These are phyloP conservation scores for Teinopalpus imperialis DNA, from an alignment of 2,888 invertebrate species.

Conservation along the genomic window DNA sequence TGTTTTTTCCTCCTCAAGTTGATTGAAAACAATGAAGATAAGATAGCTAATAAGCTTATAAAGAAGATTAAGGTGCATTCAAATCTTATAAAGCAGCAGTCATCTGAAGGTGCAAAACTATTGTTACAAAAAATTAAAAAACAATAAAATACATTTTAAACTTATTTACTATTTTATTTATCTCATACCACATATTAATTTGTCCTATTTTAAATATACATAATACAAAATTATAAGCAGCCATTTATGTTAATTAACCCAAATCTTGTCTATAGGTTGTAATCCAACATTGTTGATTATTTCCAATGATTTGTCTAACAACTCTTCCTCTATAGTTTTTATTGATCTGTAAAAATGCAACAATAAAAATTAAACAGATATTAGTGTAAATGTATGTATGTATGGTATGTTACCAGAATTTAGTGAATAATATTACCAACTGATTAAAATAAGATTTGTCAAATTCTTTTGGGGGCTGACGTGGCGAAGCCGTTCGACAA, in stretches of 20 bases:
- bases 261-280: conserved; percentile 60
- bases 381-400: no score
- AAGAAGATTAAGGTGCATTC: conserved; percentile 68
- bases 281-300: conserved; percentile 49
- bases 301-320: conserved; percentile 57
- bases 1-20: conserved; percentile 88
- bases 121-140: conserved; percentile 78
- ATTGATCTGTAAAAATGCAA: conserved; percentile 48
- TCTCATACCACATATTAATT: background rate
- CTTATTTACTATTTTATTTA: conserved; percentile 7
- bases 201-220: no score
- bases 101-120: conserved; percentile 83
- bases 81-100: conserved; percentile 75
- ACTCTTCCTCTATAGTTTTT: conserved; percentile 62
- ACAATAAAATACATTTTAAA: conserved; percentile 41
- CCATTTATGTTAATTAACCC: conserved; percentile 37
- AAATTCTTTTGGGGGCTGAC: no score
- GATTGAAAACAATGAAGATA: conserved; percentile 82
- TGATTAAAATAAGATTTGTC: no score
- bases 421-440: no score
- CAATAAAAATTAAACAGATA: no score
- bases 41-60: conserved; percentile 66
- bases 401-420: no score
- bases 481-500: no score
- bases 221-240: conserved; percentile 6